Conservation (phyloP, 2,113 vertebrate genomes). For the Cacatua alba region DNA sequence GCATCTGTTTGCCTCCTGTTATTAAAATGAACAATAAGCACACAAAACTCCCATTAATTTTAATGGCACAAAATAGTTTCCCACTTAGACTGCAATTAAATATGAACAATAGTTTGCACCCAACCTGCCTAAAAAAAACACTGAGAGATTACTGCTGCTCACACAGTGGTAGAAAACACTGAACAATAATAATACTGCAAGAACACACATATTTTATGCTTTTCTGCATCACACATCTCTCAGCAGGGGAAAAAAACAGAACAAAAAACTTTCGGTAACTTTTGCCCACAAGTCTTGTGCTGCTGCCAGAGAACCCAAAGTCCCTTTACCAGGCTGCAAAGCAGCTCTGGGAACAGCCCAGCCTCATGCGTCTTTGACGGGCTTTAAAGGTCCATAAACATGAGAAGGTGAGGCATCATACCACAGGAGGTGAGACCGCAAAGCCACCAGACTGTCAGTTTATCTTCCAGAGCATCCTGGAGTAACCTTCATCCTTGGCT, state of each 20-base stretch:
- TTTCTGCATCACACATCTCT: not conserved
- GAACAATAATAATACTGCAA: not conserved
- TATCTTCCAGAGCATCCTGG: not conserved
- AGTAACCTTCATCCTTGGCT: not conserved
- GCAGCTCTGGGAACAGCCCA: not conserved
- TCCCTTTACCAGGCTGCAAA: not conserved
- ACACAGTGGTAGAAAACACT: not conserved
- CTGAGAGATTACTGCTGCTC: not conserved
- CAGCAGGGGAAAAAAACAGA: not conserved
- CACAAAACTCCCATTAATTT: not conserved
- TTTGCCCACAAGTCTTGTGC: rapidly evolving
- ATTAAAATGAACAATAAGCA: not conserved
- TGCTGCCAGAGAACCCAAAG: not conserved
- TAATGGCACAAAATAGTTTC: not conserved
- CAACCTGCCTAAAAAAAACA: not conserved
- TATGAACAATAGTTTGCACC: not conserved
- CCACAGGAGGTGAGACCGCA: not conserved
- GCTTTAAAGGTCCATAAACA: not conserved
- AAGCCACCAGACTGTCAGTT: not conserved
- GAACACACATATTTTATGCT: not conserved
- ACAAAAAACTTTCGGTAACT: not conserved
- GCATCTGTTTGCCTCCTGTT: not conserved
- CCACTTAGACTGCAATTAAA: not conserved
- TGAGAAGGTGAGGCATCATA: not conserved
- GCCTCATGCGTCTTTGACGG: not conserved